These are phyloP conservation scores for Idaea dimidiata DNA, from an alignment of 2,888 invertebrate species.

Conservation along the genomic window DNA sequence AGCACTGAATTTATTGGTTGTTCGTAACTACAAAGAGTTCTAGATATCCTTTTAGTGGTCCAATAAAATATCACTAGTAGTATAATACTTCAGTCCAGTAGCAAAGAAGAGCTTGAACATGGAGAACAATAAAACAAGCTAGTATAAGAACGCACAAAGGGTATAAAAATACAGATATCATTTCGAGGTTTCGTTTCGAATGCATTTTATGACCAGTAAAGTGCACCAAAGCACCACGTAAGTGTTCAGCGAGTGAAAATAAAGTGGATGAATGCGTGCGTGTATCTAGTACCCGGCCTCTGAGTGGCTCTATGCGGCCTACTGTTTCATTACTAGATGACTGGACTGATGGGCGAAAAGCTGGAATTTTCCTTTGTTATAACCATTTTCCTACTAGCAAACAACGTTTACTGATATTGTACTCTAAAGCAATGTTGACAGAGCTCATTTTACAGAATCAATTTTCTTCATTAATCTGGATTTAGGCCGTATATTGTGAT, in stretches of 20 bases:
- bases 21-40: too few relatives aligned
- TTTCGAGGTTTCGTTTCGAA: conserved; percentile 38
- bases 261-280: conserved; percentile 42
- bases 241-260: conserved; percentile 55
- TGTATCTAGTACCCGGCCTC: conserved; percentile 31
- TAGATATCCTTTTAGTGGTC: too few relatives aligned
- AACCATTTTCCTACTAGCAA: conserved; percentile 42
- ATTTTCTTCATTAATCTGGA: conserved; percentile 19
- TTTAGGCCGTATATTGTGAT: conserved; percentile 16
- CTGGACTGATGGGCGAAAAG: conserved; percentile 55
- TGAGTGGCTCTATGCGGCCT: conserved; percentile 42
- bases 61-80: neutral
- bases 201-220: conserved; percentile 46
- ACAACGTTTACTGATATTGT: conserved; percentile 20
- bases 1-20: too few relatives aligned
- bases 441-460: conserved; percentile 20
- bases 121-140: conserved; percentile 28
- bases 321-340: conserved; percentile 71
- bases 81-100: neutral
- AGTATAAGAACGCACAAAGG: conserved; percentile 25
- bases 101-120: conserved; percentile 10
- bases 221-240: conserved; percentile 43
- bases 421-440: conserved; percentile 16
- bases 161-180: conserved; percentile 32
- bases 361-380: conserved; percentile 64